Base-by-base conservation (phyloP, 2,888 invertebrate genomes). In the Latheticus oryzae region DNA sequence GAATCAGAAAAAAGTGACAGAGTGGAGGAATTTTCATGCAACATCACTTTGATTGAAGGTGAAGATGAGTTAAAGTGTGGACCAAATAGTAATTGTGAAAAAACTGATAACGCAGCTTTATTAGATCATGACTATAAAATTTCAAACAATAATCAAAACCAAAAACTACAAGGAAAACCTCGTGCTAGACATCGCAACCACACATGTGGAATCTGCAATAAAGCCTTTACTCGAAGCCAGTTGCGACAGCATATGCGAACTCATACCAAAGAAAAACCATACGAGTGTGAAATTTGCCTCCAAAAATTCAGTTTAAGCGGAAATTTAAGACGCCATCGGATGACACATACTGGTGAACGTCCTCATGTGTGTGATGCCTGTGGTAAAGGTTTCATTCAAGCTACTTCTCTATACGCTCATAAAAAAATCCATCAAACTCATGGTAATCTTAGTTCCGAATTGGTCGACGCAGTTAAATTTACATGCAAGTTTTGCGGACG, bases 331-430 rank as follows among this genome's bases (percentile, higher is more conserved):
- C 60, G 67, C 17, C 69, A 69, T 48, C 50, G 55, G 33, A 66
- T 63, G 61, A 56, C 57, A 24, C 69, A 69, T 47, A 64, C 62
- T 2, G 67, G 66, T 9, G 66, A 68, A 33, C 64, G 58, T 38
- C 59, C 59, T 9, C 45, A 54, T 21, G 48, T 55, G 0, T 59
- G 59, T 28, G 17, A 8, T 9, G 24, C 19, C 5, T 59, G 59
- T 23, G 59, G 59, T 5, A 54, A 54, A 37, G 54, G 59, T 13
- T 59, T 59, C 45, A 59, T 59, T 9, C 59, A 59, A 47, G 24
- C 60, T 45, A 47, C 57, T 42, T 42, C 59, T 5, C 38, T 59
- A 1, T 35, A 50, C 19, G 35, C 30, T 9, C 59, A 59, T 32
- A 35, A 50, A 19, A 59, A 50, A 23, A 21, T 24, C 15, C 59